Base-by-base conservation (phyloP, 2,797 vertebrate species). In the Cuniculus paca region DNA sequence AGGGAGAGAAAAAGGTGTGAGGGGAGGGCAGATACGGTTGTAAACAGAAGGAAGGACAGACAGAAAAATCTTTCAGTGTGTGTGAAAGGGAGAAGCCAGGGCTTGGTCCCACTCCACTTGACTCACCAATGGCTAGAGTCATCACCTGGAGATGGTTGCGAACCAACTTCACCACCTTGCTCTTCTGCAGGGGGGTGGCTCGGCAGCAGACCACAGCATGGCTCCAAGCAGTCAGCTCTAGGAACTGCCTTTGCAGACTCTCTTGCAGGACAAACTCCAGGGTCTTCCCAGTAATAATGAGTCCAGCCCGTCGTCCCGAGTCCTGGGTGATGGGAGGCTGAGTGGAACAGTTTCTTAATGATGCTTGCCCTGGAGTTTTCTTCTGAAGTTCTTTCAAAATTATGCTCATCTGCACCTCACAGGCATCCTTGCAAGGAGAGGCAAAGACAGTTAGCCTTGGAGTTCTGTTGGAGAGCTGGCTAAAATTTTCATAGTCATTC, bases 171-270 rank as follows among this genome's bases (percentile, higher is more conserved):
- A 99, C 99, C 97, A 99, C 99, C 90, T 99, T 98, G 83, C 99
- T 99, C 98, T 99, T 99, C 98, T 99, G 99, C 90, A 99, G 98
- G 0, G 99, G 99, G 0, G 99, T 99, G 87, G 99, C 99, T 86
- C 98, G 98, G 98, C 99, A 99, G 98, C 99, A 99, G 97, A 99
- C 98, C 90, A 99, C 99, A 0, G 99, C 99, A 4, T 98, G 99
- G 97, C 99, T 99, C 42, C 91, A 95, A 16, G 91, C 91, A 17
- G 99, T 98, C 87, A 99, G 98, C 91, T 99, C 98, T 95, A 99
- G 97, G 96, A 99, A 99, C 60, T 94, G 79, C 28, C 45, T 98
- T 95, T 99, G 98, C 16, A 99, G 97, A 16, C 98, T 98, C 22
- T 99, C 99, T 50, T 99, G 99, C 94, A 99, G 98, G 28, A 98